A percentile compares a stretch with the other conserved stretches of the same genome.
Evolutionary conservation across 2,797 vertebrate genomes (phyloP).

Genomic region (Diplodus puntazzo): DNA sequence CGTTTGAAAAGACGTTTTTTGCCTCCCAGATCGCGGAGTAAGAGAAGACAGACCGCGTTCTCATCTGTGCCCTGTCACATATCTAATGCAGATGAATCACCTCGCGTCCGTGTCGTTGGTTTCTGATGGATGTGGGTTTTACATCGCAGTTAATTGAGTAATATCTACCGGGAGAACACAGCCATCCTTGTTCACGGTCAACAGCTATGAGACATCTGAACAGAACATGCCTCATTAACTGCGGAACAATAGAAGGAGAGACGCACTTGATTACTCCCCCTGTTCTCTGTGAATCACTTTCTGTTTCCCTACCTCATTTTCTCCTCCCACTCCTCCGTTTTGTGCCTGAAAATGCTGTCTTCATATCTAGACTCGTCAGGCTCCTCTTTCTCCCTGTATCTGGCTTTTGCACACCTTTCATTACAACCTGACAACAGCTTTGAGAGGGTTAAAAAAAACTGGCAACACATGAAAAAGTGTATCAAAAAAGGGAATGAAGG

Average conservation of each 20-base stretch:
- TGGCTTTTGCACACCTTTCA: neutral
- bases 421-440: neutral
- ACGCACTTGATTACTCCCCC: conserved; percentile 22
- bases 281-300: conserved; percentile 20
- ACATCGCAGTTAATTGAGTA: conserved; percentile 55
- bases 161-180: conserved; percentile 46
- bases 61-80: conserved; percentile 52
- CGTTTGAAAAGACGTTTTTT: conserved; percentile 30
- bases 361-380: conserved; percentile 11
- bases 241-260: conserved; percentile 40
- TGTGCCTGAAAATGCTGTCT: conserved; percentile 5
- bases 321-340: neutral
- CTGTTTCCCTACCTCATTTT: conserved; percentile 12
- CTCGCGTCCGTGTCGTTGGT: conserved; percentile 8
- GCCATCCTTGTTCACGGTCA: conserved; percentile 55
- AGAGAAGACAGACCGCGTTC: neutral
- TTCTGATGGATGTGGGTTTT: conserved; percentile 55
- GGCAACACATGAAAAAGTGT: neutral
- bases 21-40: conserved; percentile 15
- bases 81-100: conserved; percentile 66
- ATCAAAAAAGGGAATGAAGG: conserved; percentile 4
- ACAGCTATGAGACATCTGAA: conserved; percentile 49
- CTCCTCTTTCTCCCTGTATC: neutral
- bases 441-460: neutral
- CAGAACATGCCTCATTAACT: conserved; percentile 42